Conservation (phyloP, 2,113 vertebrate species). For the Falcunculus frontatus region DNA sequence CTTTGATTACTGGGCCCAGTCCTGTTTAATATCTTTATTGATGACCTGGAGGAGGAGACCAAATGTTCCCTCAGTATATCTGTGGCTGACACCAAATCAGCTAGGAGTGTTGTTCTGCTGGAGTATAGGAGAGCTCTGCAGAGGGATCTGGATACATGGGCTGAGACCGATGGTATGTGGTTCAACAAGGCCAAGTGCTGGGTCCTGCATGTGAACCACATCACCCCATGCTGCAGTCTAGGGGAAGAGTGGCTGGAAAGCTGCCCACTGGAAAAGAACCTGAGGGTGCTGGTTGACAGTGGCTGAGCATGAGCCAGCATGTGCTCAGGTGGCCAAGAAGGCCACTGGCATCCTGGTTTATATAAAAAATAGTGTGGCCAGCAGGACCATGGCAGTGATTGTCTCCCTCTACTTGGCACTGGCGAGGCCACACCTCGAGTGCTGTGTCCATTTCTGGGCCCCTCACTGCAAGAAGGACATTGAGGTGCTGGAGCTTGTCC, state of each 20-base stretch:
- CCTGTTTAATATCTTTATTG: background rate
- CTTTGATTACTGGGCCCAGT: background rate
- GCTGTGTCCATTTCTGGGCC: too few relatives aligned
- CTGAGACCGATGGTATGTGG: rapidly evolving
- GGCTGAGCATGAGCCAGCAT: background rate
- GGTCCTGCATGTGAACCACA: background rate
- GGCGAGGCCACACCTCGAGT: rapidly evolving
- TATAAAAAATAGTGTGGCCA: background rate
- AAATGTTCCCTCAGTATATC: background rate
- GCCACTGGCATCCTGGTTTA: background rate
- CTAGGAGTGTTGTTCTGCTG: background rate
- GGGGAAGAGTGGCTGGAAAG: background rate
- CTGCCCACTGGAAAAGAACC: background rate
- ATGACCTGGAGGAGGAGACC: background rate
- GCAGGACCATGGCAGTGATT: background rate
- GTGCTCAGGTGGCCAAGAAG: background rate
- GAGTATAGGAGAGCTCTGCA: background rate
- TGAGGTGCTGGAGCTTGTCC: rapidly evolving
- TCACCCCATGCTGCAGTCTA: too few relatives aligned
- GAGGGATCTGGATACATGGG: background rate
- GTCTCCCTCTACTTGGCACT: background rate
- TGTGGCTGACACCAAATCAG: background rate
- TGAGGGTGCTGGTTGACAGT: rapidly evolving
- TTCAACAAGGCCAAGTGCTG: background rate
- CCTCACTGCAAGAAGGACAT: background rate